Conservation (phyloP, 2,113 vertebrate genomes). For the Rhinichthys klamathensis region DNA sequence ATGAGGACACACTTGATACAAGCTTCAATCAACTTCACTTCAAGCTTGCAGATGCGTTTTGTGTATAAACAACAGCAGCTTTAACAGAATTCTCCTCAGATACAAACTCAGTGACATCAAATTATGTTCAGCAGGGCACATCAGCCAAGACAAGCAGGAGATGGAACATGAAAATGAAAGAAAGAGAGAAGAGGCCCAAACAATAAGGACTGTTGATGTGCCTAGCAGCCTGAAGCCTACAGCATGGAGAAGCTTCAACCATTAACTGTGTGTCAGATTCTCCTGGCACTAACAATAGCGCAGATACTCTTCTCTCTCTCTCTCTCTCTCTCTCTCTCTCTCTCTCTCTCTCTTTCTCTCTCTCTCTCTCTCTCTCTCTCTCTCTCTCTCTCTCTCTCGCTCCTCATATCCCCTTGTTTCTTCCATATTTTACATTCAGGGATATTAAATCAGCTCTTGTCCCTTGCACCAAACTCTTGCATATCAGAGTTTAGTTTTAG, state of each 20-base stretch:
- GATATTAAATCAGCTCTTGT: conserved; percentile 14
- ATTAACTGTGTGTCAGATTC: conserved; percentile 54
- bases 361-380: neutral
- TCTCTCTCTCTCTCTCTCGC: neutral
- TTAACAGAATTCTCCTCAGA: conserved; percentile 14
- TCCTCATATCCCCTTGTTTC: neutral
- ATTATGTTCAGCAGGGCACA: conserved; percentile 27
- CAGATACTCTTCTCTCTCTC: neutral
- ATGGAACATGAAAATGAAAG: neutral
- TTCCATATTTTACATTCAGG: neutral
- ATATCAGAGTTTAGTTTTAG: conserved; percentile 3
- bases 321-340: neutral
- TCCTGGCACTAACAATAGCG: conserved; percentile 50
- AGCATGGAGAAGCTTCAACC: conserved; percentile 31
- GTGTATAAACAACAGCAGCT: neutral
- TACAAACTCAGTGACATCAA: neutral
- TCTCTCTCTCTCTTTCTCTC: neutral
- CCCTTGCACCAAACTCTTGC: neutral
- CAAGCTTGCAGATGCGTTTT: neutral
- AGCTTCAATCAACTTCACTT: neutral
- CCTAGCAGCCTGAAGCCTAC: conserved; percentile 21
- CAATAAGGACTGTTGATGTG: conserved; percentile 22
- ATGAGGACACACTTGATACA: neutral
- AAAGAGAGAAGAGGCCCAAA: neutral
- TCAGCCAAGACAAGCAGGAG: neutral